phyloP scores from a whole-genome alignment of 2,113 vertebrate species.

The Procapra przewalskii region DNA sequence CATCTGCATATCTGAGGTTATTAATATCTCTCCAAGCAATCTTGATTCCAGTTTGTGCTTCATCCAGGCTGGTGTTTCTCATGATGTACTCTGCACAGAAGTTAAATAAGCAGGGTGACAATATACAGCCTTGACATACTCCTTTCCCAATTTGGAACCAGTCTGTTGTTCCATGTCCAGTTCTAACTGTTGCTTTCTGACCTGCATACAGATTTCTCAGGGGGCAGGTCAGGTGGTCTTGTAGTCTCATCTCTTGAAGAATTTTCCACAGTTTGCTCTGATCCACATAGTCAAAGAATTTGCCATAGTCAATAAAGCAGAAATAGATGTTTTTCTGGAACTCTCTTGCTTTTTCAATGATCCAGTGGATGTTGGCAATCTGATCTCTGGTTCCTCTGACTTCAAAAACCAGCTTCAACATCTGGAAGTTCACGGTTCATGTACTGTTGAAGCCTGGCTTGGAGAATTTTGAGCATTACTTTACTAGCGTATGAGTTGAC shows the following conservation, averaged over 20 bases:
- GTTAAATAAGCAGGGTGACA: neutral
- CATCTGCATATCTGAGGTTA: neutral
- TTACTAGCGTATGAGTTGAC: accelerated
- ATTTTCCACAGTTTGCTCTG: neutral
- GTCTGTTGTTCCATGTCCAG: neutral
- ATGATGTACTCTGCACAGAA: neutral
- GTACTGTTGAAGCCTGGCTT: neutral
- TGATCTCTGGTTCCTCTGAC: neutral
- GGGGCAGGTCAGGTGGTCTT: neutral
- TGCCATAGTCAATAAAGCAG: neutral
- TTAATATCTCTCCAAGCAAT: neutral
- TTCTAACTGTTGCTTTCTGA: neutral
- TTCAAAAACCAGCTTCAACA: neutral
- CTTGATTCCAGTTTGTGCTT: neutral
- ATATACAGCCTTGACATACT: neutral
- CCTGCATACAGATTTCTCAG: neutral
- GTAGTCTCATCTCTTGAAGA: neutral
- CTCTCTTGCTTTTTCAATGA: neutral
- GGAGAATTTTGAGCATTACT: neutral
- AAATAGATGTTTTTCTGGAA: neutral
- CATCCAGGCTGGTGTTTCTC: accelerated
- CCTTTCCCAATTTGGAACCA: neutral
- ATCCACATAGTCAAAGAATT: neutral
- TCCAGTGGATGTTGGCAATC: neutral
- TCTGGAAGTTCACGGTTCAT: neutral